Evolutionary conservation across 2,113 vertebrate species (phyloP).

Genomic region (Anthoscopus minutus): DNA sequence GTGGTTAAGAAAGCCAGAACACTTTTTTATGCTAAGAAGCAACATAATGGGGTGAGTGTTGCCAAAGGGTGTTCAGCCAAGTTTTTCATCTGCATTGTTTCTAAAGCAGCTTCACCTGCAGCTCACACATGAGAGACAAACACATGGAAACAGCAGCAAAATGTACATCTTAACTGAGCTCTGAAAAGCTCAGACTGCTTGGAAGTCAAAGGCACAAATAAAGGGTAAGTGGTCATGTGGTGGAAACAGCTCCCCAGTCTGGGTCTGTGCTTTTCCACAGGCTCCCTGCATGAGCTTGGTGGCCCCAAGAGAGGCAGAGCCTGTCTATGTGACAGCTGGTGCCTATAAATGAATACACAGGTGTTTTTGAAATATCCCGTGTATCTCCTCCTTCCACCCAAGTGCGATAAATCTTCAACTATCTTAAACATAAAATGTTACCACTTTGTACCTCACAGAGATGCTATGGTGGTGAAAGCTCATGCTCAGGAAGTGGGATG

Average conservation of each 20-base stretch:
- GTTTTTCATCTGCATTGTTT: background rate
- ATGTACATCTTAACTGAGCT: background rate
- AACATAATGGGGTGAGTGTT: background rate
- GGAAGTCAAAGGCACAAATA: background rate
- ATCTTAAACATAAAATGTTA: background rate
- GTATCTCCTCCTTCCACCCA: background rate
- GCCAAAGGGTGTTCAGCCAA: background rate
- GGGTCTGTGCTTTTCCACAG: background rate
- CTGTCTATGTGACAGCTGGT: background rate
- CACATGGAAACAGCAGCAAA: background rate
- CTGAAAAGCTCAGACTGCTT: background rate
- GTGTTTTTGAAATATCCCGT: background rate
- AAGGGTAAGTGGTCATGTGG: background rate
- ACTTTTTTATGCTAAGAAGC: background rate
- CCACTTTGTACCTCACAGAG: background rate
- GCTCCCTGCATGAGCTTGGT: background rate
- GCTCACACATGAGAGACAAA: background rate
- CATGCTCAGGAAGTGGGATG: background rate
- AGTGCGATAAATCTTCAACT: background rate
- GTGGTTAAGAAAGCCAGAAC: background rate
- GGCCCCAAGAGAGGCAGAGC: background rate
- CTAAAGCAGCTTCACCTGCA: background rate
- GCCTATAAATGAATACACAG: background rate
- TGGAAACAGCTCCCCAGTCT: background rate
- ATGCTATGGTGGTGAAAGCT: background rate